Evolutionary conservation across 2,113 vertebrate genomes (phyloP).

Genomic region (Rhinolophus ferrumequinum): DNA sequence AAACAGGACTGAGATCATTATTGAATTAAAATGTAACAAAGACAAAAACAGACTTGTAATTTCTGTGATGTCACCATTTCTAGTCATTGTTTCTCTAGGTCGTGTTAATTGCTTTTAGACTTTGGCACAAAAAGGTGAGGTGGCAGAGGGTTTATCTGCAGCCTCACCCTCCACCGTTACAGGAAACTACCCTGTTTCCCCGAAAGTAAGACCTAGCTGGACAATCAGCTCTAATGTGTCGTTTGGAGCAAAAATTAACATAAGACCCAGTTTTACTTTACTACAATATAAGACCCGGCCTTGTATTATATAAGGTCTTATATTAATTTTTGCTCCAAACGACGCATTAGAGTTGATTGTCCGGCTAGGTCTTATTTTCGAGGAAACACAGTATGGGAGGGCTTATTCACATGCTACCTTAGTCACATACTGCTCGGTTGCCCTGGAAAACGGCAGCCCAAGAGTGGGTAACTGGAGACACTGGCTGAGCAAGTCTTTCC

Average conservation of each 20-base stretch:
- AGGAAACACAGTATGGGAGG: no score
- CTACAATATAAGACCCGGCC: no score
- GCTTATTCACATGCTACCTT: neutral
- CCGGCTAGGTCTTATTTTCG: no score
- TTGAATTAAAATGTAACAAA: neutral
- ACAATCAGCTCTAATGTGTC: no score
- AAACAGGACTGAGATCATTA: neutral
- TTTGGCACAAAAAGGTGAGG: conserved; percentile 20
- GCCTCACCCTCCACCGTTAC: neutral
- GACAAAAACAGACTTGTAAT: conserved; percentile 39
- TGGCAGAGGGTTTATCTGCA: conserved; percentile 42
- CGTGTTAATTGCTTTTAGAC: conserved; percentile 17
- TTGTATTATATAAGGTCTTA: no score
- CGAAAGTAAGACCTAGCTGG: no score
- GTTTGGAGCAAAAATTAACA: no score
- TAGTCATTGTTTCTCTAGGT: conserved; percentile 64
- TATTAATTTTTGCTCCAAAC: no score
- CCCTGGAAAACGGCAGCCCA: neutral
- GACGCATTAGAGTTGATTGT: no score
- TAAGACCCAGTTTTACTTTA: no score
- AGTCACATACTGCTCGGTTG: neutral
- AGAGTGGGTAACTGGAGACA: neutral
- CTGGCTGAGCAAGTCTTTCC: neutral
- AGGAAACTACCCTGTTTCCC: neutral
- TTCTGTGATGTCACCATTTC: neutral